A percentile compares a stretch with the other conserved stretches of the same genome.
Conservation (phyloP, 2,113 vertebrate species). For the Lophochroa leadbeateri region DNA sequence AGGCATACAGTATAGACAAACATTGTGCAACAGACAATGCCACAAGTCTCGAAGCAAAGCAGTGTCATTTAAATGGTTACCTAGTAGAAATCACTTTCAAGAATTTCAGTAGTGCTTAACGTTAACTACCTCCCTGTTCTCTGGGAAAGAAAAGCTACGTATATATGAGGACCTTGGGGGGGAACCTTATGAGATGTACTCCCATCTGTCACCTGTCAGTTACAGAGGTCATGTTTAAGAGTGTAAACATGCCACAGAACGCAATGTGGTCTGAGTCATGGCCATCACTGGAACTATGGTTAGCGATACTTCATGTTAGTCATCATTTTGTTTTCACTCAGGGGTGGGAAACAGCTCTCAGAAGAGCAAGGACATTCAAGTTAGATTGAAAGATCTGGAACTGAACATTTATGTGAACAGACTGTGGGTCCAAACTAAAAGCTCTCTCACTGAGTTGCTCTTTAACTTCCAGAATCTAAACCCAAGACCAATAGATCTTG, state of each 20-base stretch:
- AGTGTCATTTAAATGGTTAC: background rate
- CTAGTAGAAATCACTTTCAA: rapidly evolving
- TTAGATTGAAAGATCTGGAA: background rate
- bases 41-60: background rate
- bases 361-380: background rate
- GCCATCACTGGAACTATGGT: rapidly evolving
- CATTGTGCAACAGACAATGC: background rate
- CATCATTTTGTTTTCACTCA: background rate
- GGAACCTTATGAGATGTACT: background rate
- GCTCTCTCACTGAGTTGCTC: background rate
- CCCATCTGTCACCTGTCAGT: background rate
- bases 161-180: rapidly evolving
- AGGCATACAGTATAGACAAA: background rate
- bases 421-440: background rate
- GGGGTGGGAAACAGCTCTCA: background rate
- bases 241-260: background rate
- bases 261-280: rapidly evolving
- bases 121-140: background rate
- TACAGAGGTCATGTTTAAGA: rapidly evolving
- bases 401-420: background rate
- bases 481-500: background rate
- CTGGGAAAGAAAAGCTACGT: background rate
- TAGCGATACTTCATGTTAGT: rapidly evolving
- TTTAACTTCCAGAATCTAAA: background rate
- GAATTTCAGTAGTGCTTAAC: background rate